Base-by-base conservation (phyloP, 1,140 invertebrate species). In the Platorchestia sp. region DNA sequence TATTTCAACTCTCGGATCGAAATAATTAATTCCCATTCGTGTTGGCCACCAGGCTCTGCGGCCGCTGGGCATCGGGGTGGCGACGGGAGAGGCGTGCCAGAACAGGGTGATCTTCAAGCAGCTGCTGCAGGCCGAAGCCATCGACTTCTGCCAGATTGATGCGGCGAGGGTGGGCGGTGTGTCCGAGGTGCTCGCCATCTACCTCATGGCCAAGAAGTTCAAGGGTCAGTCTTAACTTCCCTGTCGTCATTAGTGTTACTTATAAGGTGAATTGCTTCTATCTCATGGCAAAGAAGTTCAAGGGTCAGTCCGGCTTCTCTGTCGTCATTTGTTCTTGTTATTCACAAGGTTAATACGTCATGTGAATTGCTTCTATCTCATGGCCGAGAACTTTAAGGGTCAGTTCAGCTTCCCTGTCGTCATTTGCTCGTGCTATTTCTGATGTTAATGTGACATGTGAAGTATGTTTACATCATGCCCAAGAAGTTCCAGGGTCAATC, bases 31-130 rank as follows among this genome's bases (percentile, higher is more conserved):
- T 75, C 27, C 27, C n/a, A n/a, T n/a, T 75, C 59, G 10, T 36
- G 59, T 75, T 75, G 59, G 27, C 27, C n/a, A 53, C 40, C 95
- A 96, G 96, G 97, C 97, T n/a, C 96, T 98, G 91, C 97, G 98
- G 96, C 98, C 98, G 0, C 97, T 98, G 36, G 98, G 98, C 43
- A 99, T 99, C 91, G 98, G 98, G 1, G 98, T 99, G 40, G 99
- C 99, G 0, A 99, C 98, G 6, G 99, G 99, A 27, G 99, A 99
- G 97, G 98, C 99, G 98, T 99, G 98, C 97, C 98, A 98, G 10
- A 99, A 99, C 97, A 97, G 99, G 95, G 98, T 99, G 0, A 98
- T 99, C 97, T 99, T 99, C 97, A 99, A 99, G 97, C 99, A 99
- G 97, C 98, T 99, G 96, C 97, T 99, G 27, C 98, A 98, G 97